Conservation (phyloP, 2,888 invertebrate genomes). For the Synanthedon formicaeformis region DNA sequence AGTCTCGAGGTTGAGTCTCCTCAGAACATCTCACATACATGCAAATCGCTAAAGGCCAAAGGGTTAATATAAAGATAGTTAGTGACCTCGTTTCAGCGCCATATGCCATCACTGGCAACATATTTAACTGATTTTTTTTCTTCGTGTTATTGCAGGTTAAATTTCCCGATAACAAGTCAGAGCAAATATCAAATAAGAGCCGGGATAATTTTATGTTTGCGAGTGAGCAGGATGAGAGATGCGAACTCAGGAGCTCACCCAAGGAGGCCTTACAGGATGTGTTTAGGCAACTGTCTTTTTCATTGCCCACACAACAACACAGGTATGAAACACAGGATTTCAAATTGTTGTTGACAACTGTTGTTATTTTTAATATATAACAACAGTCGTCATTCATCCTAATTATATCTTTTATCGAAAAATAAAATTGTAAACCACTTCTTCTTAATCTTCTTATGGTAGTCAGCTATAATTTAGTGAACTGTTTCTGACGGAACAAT, state of each 20-base stretch:
- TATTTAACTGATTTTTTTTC: no score
- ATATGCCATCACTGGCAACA: no score
- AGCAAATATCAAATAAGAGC: conserved; percentile 15
- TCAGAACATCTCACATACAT: no score
- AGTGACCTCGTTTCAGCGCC: no score
- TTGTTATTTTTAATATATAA: neutral
- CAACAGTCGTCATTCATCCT: neutral
- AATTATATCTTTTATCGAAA: no score
- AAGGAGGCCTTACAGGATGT: conserved; percentile 46
- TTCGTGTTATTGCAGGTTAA: conserved; percentile 28
- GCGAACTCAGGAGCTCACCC: conserved; percentile 27
- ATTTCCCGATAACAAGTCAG: conserved; percentile 46
- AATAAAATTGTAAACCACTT: neutral
- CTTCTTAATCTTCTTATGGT: neutral
- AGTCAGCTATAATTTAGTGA: neutral
- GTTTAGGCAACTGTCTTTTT: conserved; percentile 38
- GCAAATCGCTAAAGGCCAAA: no score
- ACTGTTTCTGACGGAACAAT: no score
- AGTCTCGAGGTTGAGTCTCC: no score
- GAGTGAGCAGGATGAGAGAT: conserved; percentile 43
- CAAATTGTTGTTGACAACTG: neutral
- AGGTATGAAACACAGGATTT: conserved; percentile 24
- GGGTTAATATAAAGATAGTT: no score
- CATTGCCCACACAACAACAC: conserved; percentile 55
- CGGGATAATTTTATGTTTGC: conserved; percentile 51